Base-by-base conservation (phyloP, 2,113 vertebrate genomes). In the Procavia capensis region DNA sequence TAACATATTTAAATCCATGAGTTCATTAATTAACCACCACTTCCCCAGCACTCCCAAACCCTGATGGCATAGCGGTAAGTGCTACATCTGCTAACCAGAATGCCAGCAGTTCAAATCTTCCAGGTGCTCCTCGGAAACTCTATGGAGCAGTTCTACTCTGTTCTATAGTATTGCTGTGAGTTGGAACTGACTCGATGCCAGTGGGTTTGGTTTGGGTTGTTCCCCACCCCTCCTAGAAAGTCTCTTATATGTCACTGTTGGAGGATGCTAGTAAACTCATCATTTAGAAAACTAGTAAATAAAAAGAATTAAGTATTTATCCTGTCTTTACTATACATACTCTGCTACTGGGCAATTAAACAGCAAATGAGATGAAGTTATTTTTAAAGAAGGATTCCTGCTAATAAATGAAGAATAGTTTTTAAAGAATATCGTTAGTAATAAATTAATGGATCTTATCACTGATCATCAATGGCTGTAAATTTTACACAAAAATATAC, bases 181-280 rank as follows among this genome's bases (percentile, higher is more conserved):
- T n/a, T n/a, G n/a, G n/a, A n/a, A n/a, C n/a, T n/a, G n/a, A n/a
- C n/a, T n/a, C n/a, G n/a, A n/a, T n/a, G n/a, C n/a, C n/a, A n/a
- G n/a, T n/a, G n/a, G n/a, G n/a, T n/a, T n/a, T n/a, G n/a, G n/a
- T n/a, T n/a, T n/a, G n/a, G n/a, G n/a, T n/a, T n/a, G n/a, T n/a
- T n/a, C n/a, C n/a, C 7, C 9, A 3, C 4, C 13, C 16, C 50
- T 1, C 3, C 1, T 0, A 2, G 41, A n/a, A 76, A 43, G 9
- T 57, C 31, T 41, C 14, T 43, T 41, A 20, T 43, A 41, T 7
- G 45, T 66, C 72, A 66, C 59, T 39, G 11, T 78, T 43, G 64
- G 45, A 68, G 45, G 27, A 57, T 3, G 29, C 36, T 5, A 19
- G 29, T 66, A 78, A 57, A 34, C 27, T 27, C 20, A 9, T 85